A percentile compares a stretch with the other conserved stretches of the same genome.
These are phyloP conservation scores for Silurus aristotelis DNA, from an alignment of 2,797 vertebrate genomes.

Conservation along the genomic window DNA sequence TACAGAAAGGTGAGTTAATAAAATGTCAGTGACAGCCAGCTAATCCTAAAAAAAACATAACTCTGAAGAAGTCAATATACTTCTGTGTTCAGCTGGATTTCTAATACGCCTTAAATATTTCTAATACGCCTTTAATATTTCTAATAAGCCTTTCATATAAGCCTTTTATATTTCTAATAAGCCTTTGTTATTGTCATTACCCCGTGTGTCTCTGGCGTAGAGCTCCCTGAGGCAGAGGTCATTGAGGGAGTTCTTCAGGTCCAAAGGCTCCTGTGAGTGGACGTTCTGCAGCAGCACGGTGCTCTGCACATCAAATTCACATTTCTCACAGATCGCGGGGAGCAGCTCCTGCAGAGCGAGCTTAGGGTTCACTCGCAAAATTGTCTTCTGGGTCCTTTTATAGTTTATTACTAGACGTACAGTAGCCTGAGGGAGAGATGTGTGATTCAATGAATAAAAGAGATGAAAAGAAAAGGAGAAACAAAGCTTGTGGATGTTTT, in stretches of 20 bases:
- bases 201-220: constrained; percentile 89
- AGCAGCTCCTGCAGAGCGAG: constrained; percentile 81
- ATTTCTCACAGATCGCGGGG: constrained; percentile 89
- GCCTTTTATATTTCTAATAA: not conserved
- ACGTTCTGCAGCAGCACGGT: constrained; percentile 84
- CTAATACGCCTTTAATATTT: too few relatives aligned
- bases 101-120: not conserved
- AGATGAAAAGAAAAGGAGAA: not conserved
- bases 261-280: constrained; percentile 82
- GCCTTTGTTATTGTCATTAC: constrained; percentile 66
- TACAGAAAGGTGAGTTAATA: not conserved
- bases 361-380: constrained; percentile 89
- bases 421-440: constrained; percentile 80
- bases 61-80: constrained; percentile 13
- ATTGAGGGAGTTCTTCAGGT: constrained; percentile 86
- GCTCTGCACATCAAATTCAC: constrained; percentile 86
- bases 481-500: constrained; percentile 14
- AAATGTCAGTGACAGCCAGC: constrained; percentile 8
- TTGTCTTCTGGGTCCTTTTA: constrained; percentile 92
- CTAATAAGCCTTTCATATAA: not conserved
- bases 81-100: constrained; percentile 7
- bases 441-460: not conserved
- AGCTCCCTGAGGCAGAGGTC: constrained; percentile 90
- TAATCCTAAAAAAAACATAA: not conserved
- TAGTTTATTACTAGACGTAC: constrained; percentile 96